A percentile compares a stretch with the other conserved stretches of the same genome.
phyloP scores from a whole-genome alignment of 2,888 invertebrate species.

The Ditylenchus weischeri region DNA sequence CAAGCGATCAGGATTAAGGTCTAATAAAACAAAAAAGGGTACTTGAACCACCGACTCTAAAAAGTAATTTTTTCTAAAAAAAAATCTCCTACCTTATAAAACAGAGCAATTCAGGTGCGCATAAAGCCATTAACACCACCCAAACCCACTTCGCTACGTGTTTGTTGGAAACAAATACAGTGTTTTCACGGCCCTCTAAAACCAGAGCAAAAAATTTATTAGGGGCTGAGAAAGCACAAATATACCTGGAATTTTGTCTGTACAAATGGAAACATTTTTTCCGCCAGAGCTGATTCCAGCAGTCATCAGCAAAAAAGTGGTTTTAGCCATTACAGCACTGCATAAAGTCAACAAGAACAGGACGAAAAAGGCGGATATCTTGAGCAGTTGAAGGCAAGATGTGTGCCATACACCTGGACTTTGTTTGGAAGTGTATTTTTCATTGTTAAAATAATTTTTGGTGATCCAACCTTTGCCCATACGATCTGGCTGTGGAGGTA shows the following conservation, averaged over 20 bases:
- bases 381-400: conserved; percentile 57
- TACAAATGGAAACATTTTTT: conserved; percentile 55
- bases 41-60: too few relatives aligned
- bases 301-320: conserved; percentile 57
- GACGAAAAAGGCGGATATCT: conserved; percentile 56
- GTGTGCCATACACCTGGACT: conserved; percentile 57
- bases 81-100: conserved; percentile 43
- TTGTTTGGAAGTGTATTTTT: too few relatives aligned
- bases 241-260: conserved; percentile 48
- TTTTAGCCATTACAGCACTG: conserved; percentile 51
- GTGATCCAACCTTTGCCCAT: conserved; percentile 48
- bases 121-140: conserved; percentile 59
- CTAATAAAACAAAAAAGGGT: too few relatives aligned
- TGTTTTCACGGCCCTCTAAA: conserved; percentile 49
- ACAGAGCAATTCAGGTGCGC: conserved; percentile 60
- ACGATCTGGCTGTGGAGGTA: conserved; percentile 64
- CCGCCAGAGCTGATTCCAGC: conserved; percentile 56
- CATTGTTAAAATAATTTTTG: too few relatives aligned
- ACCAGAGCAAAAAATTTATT: conserved; percentile 10
- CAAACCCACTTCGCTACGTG: conserved; percentile 60
- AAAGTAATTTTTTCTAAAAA: too few relatives aligned
- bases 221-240: background rate
- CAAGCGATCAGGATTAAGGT: too few relatives aligned
- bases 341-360: conserved; percentile 51
- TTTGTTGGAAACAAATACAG: conserved; percentile 47